Conservation (phyloP, 2,797 vertebrate genomes). For the Poeciliopsis turneri region DNA sequence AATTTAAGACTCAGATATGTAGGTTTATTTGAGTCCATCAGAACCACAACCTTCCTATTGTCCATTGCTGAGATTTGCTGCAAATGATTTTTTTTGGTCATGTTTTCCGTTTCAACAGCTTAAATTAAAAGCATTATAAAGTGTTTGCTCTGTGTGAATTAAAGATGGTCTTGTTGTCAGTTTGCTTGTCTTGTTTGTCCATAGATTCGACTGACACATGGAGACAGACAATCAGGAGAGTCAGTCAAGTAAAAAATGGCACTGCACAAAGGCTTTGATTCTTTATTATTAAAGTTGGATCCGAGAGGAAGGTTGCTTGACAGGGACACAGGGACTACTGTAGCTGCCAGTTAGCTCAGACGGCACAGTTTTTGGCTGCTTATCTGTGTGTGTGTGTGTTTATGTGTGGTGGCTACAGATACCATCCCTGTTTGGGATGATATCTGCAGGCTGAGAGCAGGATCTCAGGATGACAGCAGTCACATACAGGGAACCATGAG, state of each 20-base stretch:
- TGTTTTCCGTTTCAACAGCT: not conserved
- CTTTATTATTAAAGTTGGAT: constrained; percentile 14
- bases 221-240: constrained; percentile 23
- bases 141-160: not conserved
- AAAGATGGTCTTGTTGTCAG: not conserved
- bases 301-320: constrained; percentile 5
- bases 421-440: constrained; percentile 45
- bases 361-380: constrained; percentile 53
- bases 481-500: constrained; percentile 50
- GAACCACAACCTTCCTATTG: no score
- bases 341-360: constrained; percentile 44
- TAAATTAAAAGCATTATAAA: not conserved
- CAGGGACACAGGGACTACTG: constrained; percentile 32
- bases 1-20: no score
- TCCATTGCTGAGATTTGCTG: no score
- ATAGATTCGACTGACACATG: not conserved
- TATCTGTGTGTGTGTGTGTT: constrained; percentile 13
- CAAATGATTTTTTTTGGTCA: not conserved
- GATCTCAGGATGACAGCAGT: constrained; percentile 62
- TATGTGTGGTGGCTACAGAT: constrained; percentile 43
- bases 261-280: constrained; percentile 13
- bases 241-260: constrained; percentile 11
- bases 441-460: constrained; percentile 36
- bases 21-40: no score
- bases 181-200: not conserved